phyloP scores from a whole-genome alignment of 2,888 invertebrate species.

The Ochlodes sylvanus region DNA sequence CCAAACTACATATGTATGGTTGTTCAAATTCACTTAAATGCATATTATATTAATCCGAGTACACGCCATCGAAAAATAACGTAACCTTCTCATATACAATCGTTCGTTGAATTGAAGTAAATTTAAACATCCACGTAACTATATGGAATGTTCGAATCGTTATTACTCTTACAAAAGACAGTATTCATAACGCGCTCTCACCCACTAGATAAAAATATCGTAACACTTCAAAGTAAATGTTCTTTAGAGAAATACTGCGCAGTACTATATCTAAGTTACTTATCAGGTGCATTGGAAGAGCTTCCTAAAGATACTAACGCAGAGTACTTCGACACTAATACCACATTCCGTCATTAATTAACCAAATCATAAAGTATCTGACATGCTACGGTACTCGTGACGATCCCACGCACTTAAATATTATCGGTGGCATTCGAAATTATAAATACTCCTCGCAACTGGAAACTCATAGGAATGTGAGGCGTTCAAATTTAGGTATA shows the following conservation, averaged over 20 bases:
- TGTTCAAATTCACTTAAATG: conserved; percentile 55
- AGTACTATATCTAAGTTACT: conserved; percentile 52
- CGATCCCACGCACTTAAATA: conserved; percentile 52
- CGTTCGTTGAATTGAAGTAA: conserved; percentile 46
- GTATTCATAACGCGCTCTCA: conserved; percentile 54
- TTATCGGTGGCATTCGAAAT: conserved; percentile 63
- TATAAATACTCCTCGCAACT: conserved; percentile 29
- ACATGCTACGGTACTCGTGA: conserved; percentile 70
- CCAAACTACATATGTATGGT: conserved; percentile 48
- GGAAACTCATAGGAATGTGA: conserved; percentile 40
- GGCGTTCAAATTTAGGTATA: conserved; percentile 32
- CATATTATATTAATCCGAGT: conserved; percentile 34
- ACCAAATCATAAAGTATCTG: conserved; percentile 52
- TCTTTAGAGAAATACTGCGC: conserved; percentile 58
- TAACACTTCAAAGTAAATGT: conserved; percentile 50
- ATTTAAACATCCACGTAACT: conserved; percentile 56
- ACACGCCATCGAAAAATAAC: conserved; percentile 38
- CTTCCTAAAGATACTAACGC: conserved; percentile 71
- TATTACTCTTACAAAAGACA: conserved; percentile 54
- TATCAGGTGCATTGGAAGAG: conserved; percentile 69
- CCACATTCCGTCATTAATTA: conserved; percentile 54
- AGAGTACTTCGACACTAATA: conserved; percentile 52
- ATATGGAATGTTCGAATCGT: conserved; percentile 63
- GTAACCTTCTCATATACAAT: conserved; percentile 15
- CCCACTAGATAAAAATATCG: conserved; percentile 49